These are phyloP conservation scores for Coecobrya sp. DNA, from an alignment of 2,888 invertebrate genomes.

Conservation along the genomic window DNA sequence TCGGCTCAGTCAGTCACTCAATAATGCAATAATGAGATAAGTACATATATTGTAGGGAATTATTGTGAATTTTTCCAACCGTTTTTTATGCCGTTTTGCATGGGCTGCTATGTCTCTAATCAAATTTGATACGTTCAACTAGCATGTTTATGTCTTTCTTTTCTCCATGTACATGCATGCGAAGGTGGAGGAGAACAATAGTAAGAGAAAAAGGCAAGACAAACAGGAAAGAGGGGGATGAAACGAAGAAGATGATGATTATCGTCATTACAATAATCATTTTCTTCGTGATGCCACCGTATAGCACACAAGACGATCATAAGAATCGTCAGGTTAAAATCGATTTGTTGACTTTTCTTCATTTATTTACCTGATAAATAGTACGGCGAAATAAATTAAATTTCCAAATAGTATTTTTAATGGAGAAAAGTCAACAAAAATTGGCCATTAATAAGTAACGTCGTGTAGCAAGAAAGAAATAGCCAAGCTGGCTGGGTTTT, in stretches of 20 bases:
- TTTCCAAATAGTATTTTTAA: background rate
- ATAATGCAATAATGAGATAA: constrained; percentile 37
- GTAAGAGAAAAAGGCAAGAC: background rate
- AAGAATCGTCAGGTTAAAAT: background rate
- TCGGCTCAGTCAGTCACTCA: constrained; percentile 24
- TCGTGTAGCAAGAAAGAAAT: too few relatives aligned
- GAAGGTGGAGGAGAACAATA: background rate
- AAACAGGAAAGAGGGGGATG: constrained; percentile 73
- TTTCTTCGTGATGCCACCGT: constrained; percentile 31
- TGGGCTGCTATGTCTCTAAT: constrained; percentile 76
- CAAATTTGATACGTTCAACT: constrained; percentile 79
- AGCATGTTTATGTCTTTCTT: constrained; percentile 41
- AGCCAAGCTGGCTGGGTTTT: too few relatives aligned
- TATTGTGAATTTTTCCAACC: constrained; percentile 70
- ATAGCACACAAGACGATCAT: background rate
- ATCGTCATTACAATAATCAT: constrained; percentile 39
- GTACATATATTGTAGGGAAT: constrained; percentile 29
- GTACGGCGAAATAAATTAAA: background rate
- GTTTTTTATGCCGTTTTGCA: constrained; percentile 78
- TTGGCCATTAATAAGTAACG: background rate
- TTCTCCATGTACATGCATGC: constrained; percentile 1
- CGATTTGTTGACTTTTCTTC: background rate
- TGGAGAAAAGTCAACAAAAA: background rate
- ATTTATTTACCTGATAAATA: background rate
- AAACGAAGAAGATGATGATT: constrained; percentile 45